Evolutionary conservation across 2,113 vertebrate species (phyloP).

Genomic region (Semicossyphus pulcher): DNA sequence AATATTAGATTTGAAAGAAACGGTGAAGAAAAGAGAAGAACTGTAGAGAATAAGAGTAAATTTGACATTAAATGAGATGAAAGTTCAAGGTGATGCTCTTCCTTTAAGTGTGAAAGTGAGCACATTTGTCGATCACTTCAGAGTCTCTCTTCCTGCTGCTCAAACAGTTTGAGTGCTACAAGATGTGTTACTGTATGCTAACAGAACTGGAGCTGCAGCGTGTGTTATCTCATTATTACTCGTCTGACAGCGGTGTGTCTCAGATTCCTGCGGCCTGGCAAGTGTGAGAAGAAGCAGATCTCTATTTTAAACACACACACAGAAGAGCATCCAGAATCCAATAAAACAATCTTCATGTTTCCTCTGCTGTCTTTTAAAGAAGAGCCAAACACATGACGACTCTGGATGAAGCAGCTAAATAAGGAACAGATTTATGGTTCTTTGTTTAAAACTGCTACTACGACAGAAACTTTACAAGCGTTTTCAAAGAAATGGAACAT

Average conservation of each 20-base stretch:
- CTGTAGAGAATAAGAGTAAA: neutral
- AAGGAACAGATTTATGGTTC: constrained; percentile 15
- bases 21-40: constrained; percentile 1
- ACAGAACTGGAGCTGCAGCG: neutral
- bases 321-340: constrained; percentile 11
- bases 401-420: neutral
- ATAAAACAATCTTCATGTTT: constrained; percentile 36
- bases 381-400: constrained; percentile 22
- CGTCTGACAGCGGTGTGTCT: constrained; percentile 37
- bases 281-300: constrained; percentile 55
- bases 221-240: constrained; percentile 46
- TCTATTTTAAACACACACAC: constrained; percentile 18
- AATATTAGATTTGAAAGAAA: neutral
- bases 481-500: too few relatives aligned
- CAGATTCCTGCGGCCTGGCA: constrained; percentile 47
- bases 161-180: constrained; percentile 23
- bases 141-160: neutral
- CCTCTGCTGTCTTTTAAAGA: constrained; percentile 40
- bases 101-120: neutral
- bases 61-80: neutral
- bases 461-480: too few relatives aligned
- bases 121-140: neutral
- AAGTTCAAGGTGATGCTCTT: neutral
- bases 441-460: neutral
- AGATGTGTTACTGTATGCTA: constrained; percentile 14